Evolutionary conservation across 1,140 invertebrate species (phyloP), one percentile per base, ranked within the genome.

Genomic region (Belonocnema kinseyi): DNA sequence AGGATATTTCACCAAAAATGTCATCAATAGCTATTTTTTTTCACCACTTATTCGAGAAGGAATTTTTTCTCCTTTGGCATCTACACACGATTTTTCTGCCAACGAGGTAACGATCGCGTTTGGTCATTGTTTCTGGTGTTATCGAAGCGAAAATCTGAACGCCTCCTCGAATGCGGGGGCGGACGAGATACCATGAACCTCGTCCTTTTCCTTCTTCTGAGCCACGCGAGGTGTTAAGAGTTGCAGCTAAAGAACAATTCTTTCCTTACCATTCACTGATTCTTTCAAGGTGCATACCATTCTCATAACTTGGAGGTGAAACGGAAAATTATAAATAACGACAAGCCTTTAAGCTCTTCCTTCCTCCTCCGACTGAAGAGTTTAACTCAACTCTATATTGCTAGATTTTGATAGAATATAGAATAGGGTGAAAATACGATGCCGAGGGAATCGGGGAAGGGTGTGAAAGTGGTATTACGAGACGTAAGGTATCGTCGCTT

Each of bases 271-370:
- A 66, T 66, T 66, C 61, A 46, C 40, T 40, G 61, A 66, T 40
- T 85, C 77, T 85, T 81, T 85, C 73, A 84, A 84, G 76, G 46
- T 72, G 74, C 50, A 58, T 58, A 66, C 26, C 16, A 16, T 19
- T 16, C 33, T 26, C 21, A 51, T 13, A 19, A n/a, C 19, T 52
- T 70, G 72, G 50, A 75, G 54, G 80, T 76, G 77, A 72, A 86
- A 78, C 86, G 86, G 87, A 88, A 88, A 88, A 87, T 88, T 88
- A 88, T 88, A 88, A 88, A 88, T 88, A 88, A 88, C 86, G 86
- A 86, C 84, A 83, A 82, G 79, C 52, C 82, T 79, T 76, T 80
- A 77, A 76, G 82, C 78, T 79, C 58, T 56, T 56, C 56, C 40
- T 75, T 75, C 74, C 61, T 66, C 14, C 12, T 40, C 26, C 26